phyloP scores from a whole-genome alignment of 92 coral and sea anemone genomes.

The Plumapathes pennacea region DNA sequence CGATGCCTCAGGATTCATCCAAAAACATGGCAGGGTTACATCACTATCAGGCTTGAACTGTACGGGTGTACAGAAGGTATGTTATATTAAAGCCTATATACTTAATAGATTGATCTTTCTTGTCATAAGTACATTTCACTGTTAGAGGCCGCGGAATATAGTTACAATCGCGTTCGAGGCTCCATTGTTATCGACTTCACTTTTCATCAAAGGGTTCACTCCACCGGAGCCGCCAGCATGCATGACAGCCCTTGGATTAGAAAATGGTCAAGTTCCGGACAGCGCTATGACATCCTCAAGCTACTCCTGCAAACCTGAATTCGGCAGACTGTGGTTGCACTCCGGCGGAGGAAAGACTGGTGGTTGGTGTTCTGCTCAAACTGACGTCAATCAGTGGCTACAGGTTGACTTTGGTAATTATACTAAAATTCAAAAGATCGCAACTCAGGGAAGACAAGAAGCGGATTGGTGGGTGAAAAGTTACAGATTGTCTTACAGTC shows the following conservation, averaged over 20 bases:
- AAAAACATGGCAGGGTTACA: constrained; percentile 13
- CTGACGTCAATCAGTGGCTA: constrained; percentile 24
- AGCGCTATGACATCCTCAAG: constrained; percentile 27
- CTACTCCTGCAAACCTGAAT: not conserved
- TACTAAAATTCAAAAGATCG: constrained; percentile 19
- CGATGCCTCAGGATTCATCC: constrained; percentile 11
- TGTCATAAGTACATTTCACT: too few relatives aligned
- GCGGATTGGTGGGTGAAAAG: constrained; percentile 31
- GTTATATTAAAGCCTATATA: too few relatives aligned
- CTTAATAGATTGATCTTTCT: too few relatives aligned
- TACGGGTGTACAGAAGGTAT: too few relatives aligned
- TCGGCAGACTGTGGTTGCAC: constrained; percentile 17
- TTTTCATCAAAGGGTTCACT: too few relatives aligned
- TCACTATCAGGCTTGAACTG: constrained; percentile 24
- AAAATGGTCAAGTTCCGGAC: constrained; percentile 28
- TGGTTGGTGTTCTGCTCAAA: constrained; percentile 17
- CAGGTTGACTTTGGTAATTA: constrained; percentile 18
- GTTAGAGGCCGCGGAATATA: too few relatives aligned
- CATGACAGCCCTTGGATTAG: too few relatives aligned
- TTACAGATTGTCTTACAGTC: constrained; percentile 13
- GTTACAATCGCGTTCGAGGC: too few relatives aligned
- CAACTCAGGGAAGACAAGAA: constrained; percentile 32
- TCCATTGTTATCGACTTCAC: too few relatives aligned
- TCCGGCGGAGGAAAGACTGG: constrained; percentile 1
- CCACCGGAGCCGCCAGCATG: too few relatives aligned